These are phyloP conservation scores for Helicoverpa assulta DNA, from an alignment of 2,888 invertebrate species.

Conservation along the genomic window DNA sequence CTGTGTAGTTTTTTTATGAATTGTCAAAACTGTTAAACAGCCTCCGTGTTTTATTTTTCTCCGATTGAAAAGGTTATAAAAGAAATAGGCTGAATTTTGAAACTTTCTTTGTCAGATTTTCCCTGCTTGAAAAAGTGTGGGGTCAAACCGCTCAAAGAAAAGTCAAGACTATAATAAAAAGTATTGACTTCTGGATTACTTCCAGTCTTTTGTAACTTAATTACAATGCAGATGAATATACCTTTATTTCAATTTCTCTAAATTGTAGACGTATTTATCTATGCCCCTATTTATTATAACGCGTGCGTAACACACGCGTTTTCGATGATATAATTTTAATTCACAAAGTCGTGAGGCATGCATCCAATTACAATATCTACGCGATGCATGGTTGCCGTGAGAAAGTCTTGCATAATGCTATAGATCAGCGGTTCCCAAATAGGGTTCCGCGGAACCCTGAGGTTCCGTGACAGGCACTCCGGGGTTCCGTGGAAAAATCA, in stretches of 20 bases:
- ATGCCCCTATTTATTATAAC: constrained; percentile 33
- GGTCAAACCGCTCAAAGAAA: too few species aligned
- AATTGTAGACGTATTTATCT: constrained; percentile 18
- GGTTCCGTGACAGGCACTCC: too few species aligned
- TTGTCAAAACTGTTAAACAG: constrained; percentile 41
- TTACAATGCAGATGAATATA: too few species aligned
- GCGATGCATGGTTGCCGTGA: constrained; percentile 57
- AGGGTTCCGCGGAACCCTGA: too few species aligned
- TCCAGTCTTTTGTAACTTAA: too few species aligned
- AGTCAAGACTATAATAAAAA: too few species aligned
- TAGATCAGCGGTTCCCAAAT: background rate
- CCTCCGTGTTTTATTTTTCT: constrained; percentile 21
- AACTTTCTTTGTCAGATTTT: background rate
- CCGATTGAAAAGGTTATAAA: background rate
- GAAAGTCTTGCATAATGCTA: constrained; percentile 63
- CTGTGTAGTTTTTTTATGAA: constrained; percentile 22
- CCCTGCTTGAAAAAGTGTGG: too few species aligned
- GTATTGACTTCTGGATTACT: too few species aligned
- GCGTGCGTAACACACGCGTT: constrained; percentile 43
- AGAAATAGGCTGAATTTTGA: background rate
- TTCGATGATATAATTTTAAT: constrained; percentile 65
- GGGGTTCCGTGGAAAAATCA: too few species aligned
- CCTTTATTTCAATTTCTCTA: background rate
- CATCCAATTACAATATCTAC: constrained; percentile 48
- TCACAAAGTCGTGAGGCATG: constrained; percentile 50